Conservation (phyloP, 2,113 vertebrate genomes). For the Limnothrissa miodon region DNA sequence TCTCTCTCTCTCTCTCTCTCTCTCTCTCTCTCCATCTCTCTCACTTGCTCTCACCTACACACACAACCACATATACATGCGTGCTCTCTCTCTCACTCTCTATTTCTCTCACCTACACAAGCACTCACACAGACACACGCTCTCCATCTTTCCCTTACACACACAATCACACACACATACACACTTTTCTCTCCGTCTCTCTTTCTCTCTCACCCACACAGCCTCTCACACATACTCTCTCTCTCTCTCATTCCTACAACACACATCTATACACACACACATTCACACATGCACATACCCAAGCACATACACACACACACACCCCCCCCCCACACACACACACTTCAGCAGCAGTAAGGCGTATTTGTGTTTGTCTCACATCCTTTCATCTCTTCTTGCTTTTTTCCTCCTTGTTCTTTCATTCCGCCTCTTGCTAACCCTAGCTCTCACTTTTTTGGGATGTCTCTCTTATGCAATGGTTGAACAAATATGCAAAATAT, state of each 20-base stretch:
- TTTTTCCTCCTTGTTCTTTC: not conserved
- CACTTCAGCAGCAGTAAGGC: not conserved
- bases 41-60: not conserved
- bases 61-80: not conserved
- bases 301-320: too few relatives aligned
- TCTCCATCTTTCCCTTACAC: too few relatives aligned
- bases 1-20: not conserved
- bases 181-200: not conserved
- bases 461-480: not conserved
- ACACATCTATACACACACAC: not conserved
- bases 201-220: slow-evolving; percentile 18
- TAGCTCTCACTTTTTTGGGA: not conserved
- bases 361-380: not conserved
- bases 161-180: not conserved
- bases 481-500: not conserved
- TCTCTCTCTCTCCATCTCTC: not conserved
- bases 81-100: slow-evolving; percentile 20
- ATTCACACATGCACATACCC: too few relatives aligned
- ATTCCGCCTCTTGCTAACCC: not conserved
- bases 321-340: not conserved
- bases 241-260: not conserved
- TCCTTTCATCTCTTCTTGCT: not conserved
- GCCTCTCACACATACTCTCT: not conserved
- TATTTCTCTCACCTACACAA: not conserved
- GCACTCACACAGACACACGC: not conserved